These are phyloP conservation scores for Turritopsis dohrnii DNA, from an alignment of 30 jellyfish, hydroid and myxozoan species.

Conservation along the genomic window DNA sequence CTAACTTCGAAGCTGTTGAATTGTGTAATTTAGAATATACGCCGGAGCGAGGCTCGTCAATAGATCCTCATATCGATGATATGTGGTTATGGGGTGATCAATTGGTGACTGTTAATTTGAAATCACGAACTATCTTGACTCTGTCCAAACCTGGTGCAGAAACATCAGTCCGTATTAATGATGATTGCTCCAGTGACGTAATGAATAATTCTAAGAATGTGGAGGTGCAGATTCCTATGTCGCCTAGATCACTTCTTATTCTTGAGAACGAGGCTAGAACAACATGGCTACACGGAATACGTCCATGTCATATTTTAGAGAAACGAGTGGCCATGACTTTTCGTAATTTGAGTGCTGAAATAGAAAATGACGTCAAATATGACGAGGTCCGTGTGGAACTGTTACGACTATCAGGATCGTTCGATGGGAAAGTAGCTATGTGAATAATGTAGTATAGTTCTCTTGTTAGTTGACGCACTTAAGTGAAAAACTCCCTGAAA, in stretches of 20 bases:
- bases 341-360: conserved; percentile 67
- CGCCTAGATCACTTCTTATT: conserved; percentile 61
- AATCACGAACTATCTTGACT: conserved; percentile 50
- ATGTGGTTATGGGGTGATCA: conserved; percentile 98
- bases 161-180: not conserved
- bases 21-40: conserved; percentile 84
- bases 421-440: not conserved
- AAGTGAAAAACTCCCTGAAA: too few relatives aligned
- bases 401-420: not conserved
- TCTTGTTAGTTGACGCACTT: too few relatives aligned
- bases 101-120: conserved; percentile 72
- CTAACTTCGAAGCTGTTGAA: conserved; percentile 77
- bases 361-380: not conserved
- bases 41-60: conserved; percentile 83
- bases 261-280: conserved; percentile 72
- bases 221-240: conserved; percentile 64
- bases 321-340: conserved; percentile 80
- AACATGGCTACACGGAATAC: conserved; percentile 76
- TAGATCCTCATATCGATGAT: conserved; percentile 98
- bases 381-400: not conserved
- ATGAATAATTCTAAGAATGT: not conserved
- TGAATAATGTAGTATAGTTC: not conserved
- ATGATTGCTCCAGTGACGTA: not conserved
- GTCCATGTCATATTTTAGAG: conserved; percentile 39
- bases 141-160: conserved; percentile 37